Conservation (phyloP, 35 echinoderm and acorn worm genomes). For the Patiria miniata region DNA sequence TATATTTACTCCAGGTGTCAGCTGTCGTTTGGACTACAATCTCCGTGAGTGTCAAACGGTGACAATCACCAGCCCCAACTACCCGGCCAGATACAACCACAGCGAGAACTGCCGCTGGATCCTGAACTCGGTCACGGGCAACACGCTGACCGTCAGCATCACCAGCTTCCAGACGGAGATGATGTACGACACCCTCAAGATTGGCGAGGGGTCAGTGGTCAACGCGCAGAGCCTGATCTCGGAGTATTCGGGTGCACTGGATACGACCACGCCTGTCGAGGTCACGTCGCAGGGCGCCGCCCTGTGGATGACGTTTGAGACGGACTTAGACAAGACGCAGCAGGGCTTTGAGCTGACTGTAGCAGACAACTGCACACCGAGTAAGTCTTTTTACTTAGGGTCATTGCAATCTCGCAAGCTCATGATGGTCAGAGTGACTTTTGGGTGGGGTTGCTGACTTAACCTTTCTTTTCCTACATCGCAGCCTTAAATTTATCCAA, state of each 20-base stretch:
- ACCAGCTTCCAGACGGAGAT: constrained; percentile 58
- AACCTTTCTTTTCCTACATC: too few relatives aligned
- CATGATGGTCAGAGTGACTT: too few relatives aligned
- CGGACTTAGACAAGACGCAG: not conserved
- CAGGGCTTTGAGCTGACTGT: constrained; percentile 14
- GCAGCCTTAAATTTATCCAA: too few relatives aligned
- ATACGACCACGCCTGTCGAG: not conserved
- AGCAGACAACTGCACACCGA: not conserved
- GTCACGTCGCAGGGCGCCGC: not conserved
- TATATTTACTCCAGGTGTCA: constrained; percentile 23
- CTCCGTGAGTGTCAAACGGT: constrained; percentile 31
- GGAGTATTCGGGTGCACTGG: not conserved
- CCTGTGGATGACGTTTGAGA: constrained; percentile 32
- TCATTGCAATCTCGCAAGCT: too few relatives aligned
- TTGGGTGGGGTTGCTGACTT: too few relatives aligned
- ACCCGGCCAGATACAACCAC: constrained; percentile 80
- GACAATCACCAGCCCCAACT: constrained; percentile 63
- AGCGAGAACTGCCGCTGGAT: constrained; percentile 84
- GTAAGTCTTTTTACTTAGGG: not conserved
- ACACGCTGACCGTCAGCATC: constrained; percentile 65
- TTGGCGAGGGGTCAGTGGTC: constrained; percentile 72
- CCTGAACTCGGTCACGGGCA: constrained; percentile 49
- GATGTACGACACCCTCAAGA: constrained; percentile 51
- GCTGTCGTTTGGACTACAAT: constrained; percentile 60
- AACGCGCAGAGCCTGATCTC: not conserved